These are phyloP conservation scores for Coryphaenoides rupestris DNA, from an alignment of 2,113 vertebrate genomes.

Conservation along the genomic window DNA sequence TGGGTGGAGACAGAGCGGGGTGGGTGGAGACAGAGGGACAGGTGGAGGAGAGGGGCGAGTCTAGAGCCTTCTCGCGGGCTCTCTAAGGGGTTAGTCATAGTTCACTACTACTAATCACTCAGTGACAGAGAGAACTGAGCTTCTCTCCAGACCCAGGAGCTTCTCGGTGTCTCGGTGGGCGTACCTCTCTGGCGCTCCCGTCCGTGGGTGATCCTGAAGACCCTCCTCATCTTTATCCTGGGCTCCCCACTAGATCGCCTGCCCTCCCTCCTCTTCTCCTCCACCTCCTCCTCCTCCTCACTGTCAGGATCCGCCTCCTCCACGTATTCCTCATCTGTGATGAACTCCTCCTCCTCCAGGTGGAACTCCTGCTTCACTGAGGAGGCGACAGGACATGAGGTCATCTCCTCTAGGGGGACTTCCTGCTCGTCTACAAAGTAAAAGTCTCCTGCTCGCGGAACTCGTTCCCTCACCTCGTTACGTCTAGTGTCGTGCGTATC, in stretches of 20 bases:
- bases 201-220: slow-evolving; percentile 79
- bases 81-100: too few relatives aligned
- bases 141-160: too few relatives aligned
- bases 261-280: slow-evolving; percentile 60
- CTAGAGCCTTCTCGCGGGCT: too few relatives aligned
- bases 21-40: neutral
- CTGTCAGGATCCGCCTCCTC: slow-evolving; percentile 62
- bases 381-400: neutral
- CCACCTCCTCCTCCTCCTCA: slow-evolving; percentile 57
- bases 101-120: too few relatives aligned
- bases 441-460: too few relatives aligned
- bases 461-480: too few relatives aligned
- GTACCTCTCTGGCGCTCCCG: slow-evolving; percentile 83
- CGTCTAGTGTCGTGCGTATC: too few relatives aligned
- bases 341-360: slow-evolving; percentile 67
- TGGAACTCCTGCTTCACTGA: slow-evolving; percentile 65
- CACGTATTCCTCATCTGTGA: slow-evolving; percentile 69
- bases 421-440: too few relatives aligned
- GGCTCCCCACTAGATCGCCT: slow-evolving; percentile 64
- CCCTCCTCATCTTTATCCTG: slow-evolving; percentile 72
- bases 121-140: neutral
- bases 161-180: slow-evolving; percentile 1
- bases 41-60: neutral
- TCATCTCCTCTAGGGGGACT: neutral
- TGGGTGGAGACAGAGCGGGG: neutral